Conservation (phyloP, 2,113 vertebrate species). For the Vulpes ferrilata region DNA sequence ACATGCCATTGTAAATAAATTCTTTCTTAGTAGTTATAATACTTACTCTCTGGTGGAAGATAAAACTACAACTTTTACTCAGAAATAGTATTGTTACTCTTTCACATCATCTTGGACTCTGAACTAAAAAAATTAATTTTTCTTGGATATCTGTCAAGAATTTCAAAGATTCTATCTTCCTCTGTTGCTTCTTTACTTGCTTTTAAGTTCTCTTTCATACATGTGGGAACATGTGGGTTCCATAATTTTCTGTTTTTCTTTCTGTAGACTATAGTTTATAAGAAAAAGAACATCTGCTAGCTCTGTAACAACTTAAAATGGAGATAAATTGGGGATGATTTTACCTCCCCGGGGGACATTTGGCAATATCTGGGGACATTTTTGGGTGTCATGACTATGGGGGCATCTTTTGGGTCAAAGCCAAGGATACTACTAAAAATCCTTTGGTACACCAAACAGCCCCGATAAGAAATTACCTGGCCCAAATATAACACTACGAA, state of each 20-base stretch:
- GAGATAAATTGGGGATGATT: background rate
- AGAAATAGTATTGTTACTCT: background rate
- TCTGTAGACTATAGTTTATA: background rate
- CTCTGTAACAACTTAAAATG: background rate
- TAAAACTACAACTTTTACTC: background rate
- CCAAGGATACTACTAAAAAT: background rate
- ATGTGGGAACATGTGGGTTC: background rate
- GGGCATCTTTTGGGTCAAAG: background rate
- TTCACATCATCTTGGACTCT: background rate
- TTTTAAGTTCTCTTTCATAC: background rate
- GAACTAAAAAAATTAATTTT: background rate
- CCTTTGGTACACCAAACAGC: background rate
- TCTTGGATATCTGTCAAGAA: background rate
- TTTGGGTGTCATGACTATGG: background rate
- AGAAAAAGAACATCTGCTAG: background rate
- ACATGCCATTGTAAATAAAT: background rate
- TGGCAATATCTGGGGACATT: background rate
- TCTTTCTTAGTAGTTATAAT: background rate
- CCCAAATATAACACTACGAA: background rate
- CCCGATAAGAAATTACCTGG: background rate
- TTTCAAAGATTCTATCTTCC: background rate
- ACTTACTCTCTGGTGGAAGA: conserved; percentile 1
- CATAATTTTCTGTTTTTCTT: background rate
- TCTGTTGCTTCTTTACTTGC: background rate
- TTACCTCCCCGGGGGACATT: background rate